These are phyloP conservation scores for Tetragnatha versicolor DNA, from an alignment of 1,140 invertebrate species.

Conservation along the genomic window DNA sequence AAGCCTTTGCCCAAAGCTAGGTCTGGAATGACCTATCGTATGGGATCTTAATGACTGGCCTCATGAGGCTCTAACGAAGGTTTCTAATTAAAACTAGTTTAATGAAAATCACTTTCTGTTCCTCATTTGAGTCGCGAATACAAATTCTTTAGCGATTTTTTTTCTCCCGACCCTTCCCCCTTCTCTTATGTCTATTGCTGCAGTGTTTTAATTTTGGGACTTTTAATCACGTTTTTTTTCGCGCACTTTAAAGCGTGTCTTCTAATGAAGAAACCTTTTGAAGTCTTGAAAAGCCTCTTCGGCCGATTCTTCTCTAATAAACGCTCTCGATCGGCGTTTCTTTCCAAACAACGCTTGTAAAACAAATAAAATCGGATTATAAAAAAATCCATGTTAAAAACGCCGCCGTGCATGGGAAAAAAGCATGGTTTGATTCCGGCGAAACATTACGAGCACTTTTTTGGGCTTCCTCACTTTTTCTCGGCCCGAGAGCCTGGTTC, in stretches of 20 bases:
- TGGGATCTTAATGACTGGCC: conserved; percentile 43
- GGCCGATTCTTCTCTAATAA: neutral
- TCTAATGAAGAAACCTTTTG: conserved; percentile 33
- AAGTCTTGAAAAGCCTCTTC: conserved; percentile 1
- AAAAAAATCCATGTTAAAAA: conserved; percentile 14
- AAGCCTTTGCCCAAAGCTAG: conserved; percentile 49
- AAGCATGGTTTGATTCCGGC: conserved; percentile 12
- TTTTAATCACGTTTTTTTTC: conserved; percentile 51
- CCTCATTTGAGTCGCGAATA: conserved; percentile 38
- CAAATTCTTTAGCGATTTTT: conserved; percentile 42
- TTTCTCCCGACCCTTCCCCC: conserved; percentile 2
- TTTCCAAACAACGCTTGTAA: neutral
- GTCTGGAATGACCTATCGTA: conserved; percentile 51
- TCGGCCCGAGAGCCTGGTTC: neutral
- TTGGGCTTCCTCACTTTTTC: neutral
- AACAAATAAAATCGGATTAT: conserved; percentile 26
- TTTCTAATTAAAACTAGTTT: conserved; percentile 55
- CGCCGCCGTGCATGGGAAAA: neutral
- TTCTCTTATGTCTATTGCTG: conserved; percentile 38
- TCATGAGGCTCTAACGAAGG: conserved; percentile 44
- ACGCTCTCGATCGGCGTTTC: neutral
- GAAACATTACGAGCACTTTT: conserved; percentile 3
- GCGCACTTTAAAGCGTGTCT: conserved; percentile 39
- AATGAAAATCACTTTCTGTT: conserved; percentile 56
- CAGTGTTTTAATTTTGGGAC: conserved; percentile 51